These are phyloP conservation scores for Antheraea yamamai DNA, from an alignment of 2,888 invertebrate species.

Conservation along the genomic window DNA sequence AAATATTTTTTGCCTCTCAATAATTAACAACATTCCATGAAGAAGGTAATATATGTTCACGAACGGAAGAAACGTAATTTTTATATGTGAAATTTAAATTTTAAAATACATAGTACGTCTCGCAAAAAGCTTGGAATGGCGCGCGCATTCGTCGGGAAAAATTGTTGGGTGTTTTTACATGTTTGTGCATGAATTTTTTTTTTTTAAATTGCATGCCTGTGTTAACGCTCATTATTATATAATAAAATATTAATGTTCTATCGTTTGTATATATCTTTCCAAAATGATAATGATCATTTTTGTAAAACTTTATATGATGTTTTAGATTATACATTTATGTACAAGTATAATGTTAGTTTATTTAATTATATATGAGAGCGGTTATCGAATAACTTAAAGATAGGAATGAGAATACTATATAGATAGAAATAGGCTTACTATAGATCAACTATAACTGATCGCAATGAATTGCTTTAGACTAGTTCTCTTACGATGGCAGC, in stretches of 20 bases:
- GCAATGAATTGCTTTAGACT: no score
- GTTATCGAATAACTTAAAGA: no score
- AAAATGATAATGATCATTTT: not conserved
- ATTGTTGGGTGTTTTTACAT: not conserved
- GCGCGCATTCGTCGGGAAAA: constrained; percentile 6
- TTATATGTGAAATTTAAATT: not conserved
- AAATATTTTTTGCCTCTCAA: constrained; percentile 8
- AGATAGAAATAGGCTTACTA: no score
- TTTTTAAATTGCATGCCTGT: not conserved
- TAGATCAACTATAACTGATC: no score
- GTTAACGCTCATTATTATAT: not conserved
- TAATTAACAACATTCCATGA: constrained; percentile 4
- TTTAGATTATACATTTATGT: no score
- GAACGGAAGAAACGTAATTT: not conserved
- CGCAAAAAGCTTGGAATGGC: not conserved
- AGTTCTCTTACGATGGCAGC: no score
- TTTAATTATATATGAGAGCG: no score
- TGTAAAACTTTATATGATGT: not conserved
- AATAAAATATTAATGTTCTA: not conserved
- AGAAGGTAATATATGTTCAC: not conserved
- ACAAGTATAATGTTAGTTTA: no score
- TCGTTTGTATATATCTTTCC: not conserved
- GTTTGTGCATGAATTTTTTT: not conserved
- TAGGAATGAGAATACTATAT: no score
- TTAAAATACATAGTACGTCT: not conserved